Base-by-base conservation (phyloP, 2,113 vertebrate genomes). In the Cephalophus harveyi region DNA sequence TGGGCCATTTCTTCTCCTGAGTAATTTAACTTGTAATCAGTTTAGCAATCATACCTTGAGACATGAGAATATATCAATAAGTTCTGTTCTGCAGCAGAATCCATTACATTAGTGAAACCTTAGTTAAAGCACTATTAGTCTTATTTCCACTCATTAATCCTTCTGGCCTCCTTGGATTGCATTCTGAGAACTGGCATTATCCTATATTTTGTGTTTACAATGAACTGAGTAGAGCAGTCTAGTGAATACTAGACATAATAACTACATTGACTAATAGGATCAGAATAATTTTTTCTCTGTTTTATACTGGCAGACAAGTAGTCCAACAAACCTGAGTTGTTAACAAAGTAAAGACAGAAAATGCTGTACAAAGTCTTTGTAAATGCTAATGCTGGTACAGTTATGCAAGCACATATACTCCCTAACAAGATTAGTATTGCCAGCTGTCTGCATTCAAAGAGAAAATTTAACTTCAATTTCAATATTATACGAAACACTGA, bases 381-480 rank as follows among this genome's bases (percentile, higher is more conserved):
- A 81, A 83, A 97, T 46, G 50, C 95, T 96, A 89, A 93, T 54
- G n/a, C 76, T 83, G 40, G 40, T 76, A 28, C 9, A 76, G n/a
- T 40, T 95, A 94, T 60, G 21, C 43, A 91, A 82, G 50, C 64
- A 57, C 71, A 57, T 59, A 91, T 97, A 96, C 94, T 87, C 57
- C 21, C 52, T 97, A 96, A 96, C 30, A 90, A 95, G 91, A 81
- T 97, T 96, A 96, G 92, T 82, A 93, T 95, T 74, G 28, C 95
- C 91, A 95, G 60, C 67, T 96, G 50, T 64, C 40, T 97, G 57
- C 43, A 95, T 91, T 97, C 82, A 48, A 88, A 96, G 67, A 93
- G 76, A 96, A 30, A 96, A 96, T 96, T 96, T 95, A 88, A 86
- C n/a, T 96, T 95, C 89, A 95, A 60, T 89, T 94, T 79, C 62